phyloP scores from a whole-genome alignment of 1,140 invertebrate genomes.

The Hestina assimilis region DNA sequence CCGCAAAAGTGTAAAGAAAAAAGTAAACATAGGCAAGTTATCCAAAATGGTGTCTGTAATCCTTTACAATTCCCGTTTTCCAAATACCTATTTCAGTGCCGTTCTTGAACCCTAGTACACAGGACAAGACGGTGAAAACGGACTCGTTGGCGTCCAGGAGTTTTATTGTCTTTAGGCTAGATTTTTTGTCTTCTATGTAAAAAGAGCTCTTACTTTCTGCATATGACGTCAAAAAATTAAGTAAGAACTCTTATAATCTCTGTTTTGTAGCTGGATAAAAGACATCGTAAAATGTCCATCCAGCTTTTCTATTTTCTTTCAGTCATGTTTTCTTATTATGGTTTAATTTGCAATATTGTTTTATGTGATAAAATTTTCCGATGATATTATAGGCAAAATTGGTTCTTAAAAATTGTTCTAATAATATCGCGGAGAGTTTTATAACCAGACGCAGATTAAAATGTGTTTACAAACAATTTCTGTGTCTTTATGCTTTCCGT shows the following conservation, averaged over 20 bases:
- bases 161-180: conserved; percentile 38
- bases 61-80: background rate
- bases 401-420: too few species aligned
- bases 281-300: conserved; percentile 35
- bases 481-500: conserved; percentile 42
- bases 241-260: conserved; percentile 11
- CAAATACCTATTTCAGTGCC: conserved; percentile 33
- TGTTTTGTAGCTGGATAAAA: conserved; percentile 27
- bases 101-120: conserved; percentile 67
- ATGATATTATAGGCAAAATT: too few species aligned
- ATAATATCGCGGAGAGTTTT: conserved; percentile 36
- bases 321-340: conserved; percentile 8
- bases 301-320: conserved; percentile 24
- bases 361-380: conserved; percentile 16
- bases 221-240: background rate
- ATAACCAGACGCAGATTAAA: conserved; percentile 36
- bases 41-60: conserved; percentile 1
- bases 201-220: conserved; percentile 12
- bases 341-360: conserved; percentile 14
- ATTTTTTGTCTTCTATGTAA: conserved; percentile 31
- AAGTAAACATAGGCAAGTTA: background rate
- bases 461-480: conserved; percentile 56
- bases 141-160: conserved; percentile 43
- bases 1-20: too few species aligned
- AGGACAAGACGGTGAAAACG: conserved; percentile 67